A percentile compares a stretch with the other conserved stretches of the same genome.
Evolutionary conservation across 35 echinoderm and acorn worm genomes (phyloP).

Genomic region (Chiridota heheva): DNA sequence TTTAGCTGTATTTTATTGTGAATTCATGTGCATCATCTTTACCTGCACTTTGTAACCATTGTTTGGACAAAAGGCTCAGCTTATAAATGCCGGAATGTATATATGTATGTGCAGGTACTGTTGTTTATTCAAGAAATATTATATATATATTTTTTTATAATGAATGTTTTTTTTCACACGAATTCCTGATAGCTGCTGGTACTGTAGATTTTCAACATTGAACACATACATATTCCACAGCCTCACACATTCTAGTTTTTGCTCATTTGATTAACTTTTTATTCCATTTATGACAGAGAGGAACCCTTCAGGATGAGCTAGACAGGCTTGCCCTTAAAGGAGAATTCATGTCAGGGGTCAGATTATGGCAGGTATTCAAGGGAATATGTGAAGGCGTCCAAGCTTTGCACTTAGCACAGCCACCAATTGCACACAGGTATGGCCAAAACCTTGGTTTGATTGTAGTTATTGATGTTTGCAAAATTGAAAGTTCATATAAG

Average conservation of each 20-base stretch:
- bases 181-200: background rate
- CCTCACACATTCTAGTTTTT: background rate
- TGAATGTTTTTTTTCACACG: too few relatives aligned
- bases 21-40: too few relatives aligned
- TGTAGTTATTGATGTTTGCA: background rate
- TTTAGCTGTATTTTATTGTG: too few relatives aligned
- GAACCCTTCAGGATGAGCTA: constrained; percentile 86
- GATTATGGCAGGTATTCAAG: constrained; percentile 70
- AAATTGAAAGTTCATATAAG: background rate
- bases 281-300: constrained; percentile 63
- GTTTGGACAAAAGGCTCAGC: too few relatives aligned
- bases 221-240: too few relatives aligned
- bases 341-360: constrained; percentile 53
- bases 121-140: too few relatives aligned
- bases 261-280: background rate
- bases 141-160: too few relatives aligned
- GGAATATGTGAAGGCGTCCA: constrained; percentile 95
- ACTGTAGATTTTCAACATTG: background rate
- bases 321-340: constrained; percentile 64
- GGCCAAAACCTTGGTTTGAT: background rate
- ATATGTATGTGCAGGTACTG: too few relatives aligned
- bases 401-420: constrained; percentile 76
- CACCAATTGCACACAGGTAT: constrained; percentile 91
- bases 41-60: too few relatives aligned
- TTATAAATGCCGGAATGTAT: too few relatives aligned